These are phyloP conservation scores for Eretmocerus hayati DNA, from an alignment of 2,888 invertebrate species.

Conservation along the genomic window DNA sequence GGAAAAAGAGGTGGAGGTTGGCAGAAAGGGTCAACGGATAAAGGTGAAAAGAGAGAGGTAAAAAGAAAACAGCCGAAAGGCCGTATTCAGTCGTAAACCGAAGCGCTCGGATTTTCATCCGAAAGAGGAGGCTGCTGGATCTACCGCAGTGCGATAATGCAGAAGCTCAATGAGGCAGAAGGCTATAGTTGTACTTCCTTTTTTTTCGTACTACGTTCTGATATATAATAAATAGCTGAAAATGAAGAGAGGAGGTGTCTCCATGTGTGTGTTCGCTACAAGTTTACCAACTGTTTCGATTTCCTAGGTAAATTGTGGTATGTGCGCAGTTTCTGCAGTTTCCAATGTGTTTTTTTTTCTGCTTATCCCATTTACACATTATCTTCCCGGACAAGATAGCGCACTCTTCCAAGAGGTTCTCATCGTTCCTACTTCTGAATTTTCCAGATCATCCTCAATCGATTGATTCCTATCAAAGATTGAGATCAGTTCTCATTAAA, in stretches of 20 bases:
- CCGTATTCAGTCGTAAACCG: not conserved
- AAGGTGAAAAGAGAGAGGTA: not conserved
- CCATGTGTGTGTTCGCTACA: not conserved
- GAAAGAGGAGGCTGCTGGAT: not conserved
- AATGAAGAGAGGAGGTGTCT: not conserved
- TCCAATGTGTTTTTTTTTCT: no score
- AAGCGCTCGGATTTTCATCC: constrained; percentile 5
- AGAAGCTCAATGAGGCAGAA: not conserved
- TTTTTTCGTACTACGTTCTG: not conserved
- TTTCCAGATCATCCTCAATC: no score
- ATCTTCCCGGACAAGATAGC: no score
- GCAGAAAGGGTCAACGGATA: no score
- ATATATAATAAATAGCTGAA: constrained; percentile 3
- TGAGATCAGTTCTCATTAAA: no score
- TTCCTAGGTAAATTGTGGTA: no score
- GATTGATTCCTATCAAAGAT: no score
- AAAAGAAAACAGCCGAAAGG: not conserved
- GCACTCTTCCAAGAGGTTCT: no score
- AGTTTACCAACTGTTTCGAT: not conserved
- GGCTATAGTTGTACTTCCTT: not conserved
- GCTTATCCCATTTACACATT: no score
- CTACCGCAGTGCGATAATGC: constrained; percentile 10
- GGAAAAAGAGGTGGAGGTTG: no score
- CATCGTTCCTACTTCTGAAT: no score
- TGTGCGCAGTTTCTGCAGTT: no score